A percentile compares a stretch with the other conserved stretches of the same genome.
Conservation (phyloP, 2,797 vertebrate species). For the Enteromius fasciolatus region DNA sequence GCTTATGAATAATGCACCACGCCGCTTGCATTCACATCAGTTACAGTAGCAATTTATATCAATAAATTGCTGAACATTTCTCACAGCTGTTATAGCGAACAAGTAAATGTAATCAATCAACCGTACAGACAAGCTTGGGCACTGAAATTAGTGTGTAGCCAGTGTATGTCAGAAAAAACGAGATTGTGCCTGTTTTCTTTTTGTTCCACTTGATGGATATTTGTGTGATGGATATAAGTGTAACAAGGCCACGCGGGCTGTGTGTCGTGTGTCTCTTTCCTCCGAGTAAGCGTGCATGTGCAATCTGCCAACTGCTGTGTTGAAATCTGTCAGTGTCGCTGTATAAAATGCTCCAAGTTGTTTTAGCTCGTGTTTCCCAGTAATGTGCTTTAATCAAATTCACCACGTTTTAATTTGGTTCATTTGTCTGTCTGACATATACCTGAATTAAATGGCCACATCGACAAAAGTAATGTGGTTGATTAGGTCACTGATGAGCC, state of each 20-base stretch:
- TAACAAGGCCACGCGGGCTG: not conserved
- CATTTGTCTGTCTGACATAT: constrained; percentile 41
- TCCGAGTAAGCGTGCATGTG: constrained; percentile 12
- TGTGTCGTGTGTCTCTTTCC: constrained; percentile 10
- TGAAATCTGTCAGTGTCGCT: constrained; percentile 29
- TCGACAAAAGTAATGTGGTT: constrained; percentile 45
- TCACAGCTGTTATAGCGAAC: not conserved
- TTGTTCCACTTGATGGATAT: constrained; percentile 39
- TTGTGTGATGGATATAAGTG: constrained; percentile 15
- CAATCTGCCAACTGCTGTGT: constrained; percentile 38
- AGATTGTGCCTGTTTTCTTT: constrained; percentile 2
- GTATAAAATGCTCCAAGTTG: not conserved
- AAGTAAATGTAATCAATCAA: constrained; percentile 33
- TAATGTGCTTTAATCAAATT: constrained; percentile 29
- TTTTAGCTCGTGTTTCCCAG: not conserved
- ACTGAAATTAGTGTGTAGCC: constrained; percentile 11
- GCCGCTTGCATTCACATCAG: constrained; percentile 12
- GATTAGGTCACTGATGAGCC: constrained; percentile 62
- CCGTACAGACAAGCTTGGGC: not conserved
- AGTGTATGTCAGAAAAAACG: not conserved
- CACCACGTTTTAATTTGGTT: constrained; percentile 2
- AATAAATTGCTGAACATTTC: constrained; percentile 20
- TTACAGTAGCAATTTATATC: constrained; percentile 35
- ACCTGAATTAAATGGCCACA: constrained; percentile 37
- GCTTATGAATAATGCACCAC: constrained; percentile 19